Evolutionary conservation across 2,113 vertebrate genomes (phyloP).

Genomic region (Hepsetus odoe): DNA sequence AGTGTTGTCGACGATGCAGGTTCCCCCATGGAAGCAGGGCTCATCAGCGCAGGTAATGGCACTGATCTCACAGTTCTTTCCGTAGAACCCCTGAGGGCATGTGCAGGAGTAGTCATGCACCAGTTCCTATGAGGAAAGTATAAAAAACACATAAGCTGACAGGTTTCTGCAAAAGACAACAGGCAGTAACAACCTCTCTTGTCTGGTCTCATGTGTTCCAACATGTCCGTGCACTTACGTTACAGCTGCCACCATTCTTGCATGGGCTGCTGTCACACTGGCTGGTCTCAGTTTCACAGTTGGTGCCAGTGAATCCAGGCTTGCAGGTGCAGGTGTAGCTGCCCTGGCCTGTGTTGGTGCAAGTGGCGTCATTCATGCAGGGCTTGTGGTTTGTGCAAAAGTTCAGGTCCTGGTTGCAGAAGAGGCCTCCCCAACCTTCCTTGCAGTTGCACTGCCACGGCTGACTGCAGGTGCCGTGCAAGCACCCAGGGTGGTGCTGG

Average conservation of each 20-base stretch:
- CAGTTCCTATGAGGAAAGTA: constrained; percentile 69
- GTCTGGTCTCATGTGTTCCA: no score
- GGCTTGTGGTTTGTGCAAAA: constrained; percentile 86
- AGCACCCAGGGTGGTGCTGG: constrained; percentile 76
- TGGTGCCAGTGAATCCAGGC: constrained; percentile 72
- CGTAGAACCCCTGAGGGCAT: constrained; percentile 88
- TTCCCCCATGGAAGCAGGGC: constrained; percentile 88
- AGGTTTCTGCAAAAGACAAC: background rate
- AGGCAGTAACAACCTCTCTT: no score
- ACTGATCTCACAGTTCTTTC: constrained; percentile 83
- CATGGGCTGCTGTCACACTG: constrained; percentile 87
- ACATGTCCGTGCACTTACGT: no score
- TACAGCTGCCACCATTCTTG: constrained; percentile 89
- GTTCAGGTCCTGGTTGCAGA: constrained; percentile 84
- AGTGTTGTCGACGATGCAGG: constrained; percentile 72
- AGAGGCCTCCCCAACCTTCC: constrained; percentile 85
- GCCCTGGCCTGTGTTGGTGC: constrained; percentile 84
- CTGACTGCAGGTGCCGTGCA: constrained; percentile 78
- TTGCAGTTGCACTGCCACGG: constrained; percentile 82
- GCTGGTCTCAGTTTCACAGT: constrained; percentile 80
- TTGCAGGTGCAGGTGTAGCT: constrained; percentile 83
- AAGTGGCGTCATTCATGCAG: constrained; percentile 79
- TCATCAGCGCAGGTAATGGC: constrained; percentile 83
- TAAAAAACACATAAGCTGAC: background rate
- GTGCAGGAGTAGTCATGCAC: constrained; percentile 80